Evolutionary conservation across 2,113 vertebrate species (phyloP).

Genomic region (Hassar affinis): DNA sequence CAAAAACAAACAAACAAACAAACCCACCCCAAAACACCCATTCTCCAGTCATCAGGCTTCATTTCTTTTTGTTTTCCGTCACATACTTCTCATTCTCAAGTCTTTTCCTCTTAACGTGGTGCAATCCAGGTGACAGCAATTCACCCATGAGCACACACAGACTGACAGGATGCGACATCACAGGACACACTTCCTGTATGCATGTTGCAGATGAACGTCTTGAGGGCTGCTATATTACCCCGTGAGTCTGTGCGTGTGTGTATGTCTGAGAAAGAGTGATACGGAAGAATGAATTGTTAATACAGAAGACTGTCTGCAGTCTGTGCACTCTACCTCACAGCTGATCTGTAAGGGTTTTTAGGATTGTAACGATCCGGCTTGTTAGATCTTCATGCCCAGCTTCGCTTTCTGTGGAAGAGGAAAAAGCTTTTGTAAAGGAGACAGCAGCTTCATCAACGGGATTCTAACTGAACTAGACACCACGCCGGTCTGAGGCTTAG

Average conservation of each 20-base stretch:
- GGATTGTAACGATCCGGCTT: constrained; percentile 11
- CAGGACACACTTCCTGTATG: constrained; percentile 7
- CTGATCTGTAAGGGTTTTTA: background rate
- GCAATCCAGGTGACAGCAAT: background rate
- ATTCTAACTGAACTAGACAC: background rate
- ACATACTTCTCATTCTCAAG: background rate
- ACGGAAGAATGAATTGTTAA: background rate
- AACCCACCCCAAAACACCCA: too few relatives aligned
- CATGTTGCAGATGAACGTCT: constrained; percentile 16
- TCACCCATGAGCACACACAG: background rate
- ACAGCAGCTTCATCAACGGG: background rate
- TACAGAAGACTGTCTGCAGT: background rate
- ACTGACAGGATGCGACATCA: constrained; percentile 25
- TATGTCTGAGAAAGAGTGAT: background rate
- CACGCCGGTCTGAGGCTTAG: background rate
- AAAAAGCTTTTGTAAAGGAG: background rate
- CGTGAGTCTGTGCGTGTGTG: background rate
- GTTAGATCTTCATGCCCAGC: constrained; percentile 93
- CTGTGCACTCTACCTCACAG: background rate
- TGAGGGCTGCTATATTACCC: constrained; percentile 12
- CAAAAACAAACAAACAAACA: too few relatives aligned
- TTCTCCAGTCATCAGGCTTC: background rate
- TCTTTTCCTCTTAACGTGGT: background rate
- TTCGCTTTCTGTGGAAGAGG: constrained; percentile 89
- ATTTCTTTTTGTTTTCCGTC: constrained; percentile 5